Evolutionary conservation across 2,888 invertebrate genomes (phyloP).

Genomic region (Rhagium mordax): DNA sequence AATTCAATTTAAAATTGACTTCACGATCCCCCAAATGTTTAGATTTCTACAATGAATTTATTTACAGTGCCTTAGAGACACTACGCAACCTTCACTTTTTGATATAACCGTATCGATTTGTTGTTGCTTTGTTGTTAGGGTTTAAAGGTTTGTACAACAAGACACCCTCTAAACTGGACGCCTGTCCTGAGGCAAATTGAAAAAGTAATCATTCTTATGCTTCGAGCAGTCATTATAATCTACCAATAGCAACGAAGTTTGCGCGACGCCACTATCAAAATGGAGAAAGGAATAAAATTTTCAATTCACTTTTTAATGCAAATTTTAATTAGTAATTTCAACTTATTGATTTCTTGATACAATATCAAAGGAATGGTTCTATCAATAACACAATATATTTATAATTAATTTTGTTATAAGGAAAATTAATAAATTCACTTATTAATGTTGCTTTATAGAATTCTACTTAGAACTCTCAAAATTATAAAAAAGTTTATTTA

Average conservation of each 20-base stretch:
- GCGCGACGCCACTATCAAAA: conserved; percentile 27
- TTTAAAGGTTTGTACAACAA: conserved; percentile 14
- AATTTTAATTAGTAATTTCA: too few relatives aligned
- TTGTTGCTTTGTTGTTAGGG: conserved; percentile 26
- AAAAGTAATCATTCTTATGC: conserved; percentile 58
- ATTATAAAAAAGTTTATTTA: too few relatives aligned
- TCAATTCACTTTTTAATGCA: conserved; percentile 22
- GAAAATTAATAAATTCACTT: too few relatives aligned
- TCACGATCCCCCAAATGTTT: conserved; percentile 16
- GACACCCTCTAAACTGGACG: conserved; percentile 49
- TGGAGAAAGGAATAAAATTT: conserved; percentile 34
- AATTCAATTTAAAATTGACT: conserved; percentile 6
- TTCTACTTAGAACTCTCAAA: too few relatives aligned
- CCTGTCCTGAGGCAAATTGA: conserved; percentile 46
- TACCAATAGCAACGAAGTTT: conserved; percentile 34
- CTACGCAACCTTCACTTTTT: conserved; percentile 21
- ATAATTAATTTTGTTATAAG: too few relatives aligned
- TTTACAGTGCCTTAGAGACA: conserved; percentile 31
- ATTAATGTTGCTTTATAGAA: too few relatives aligned
- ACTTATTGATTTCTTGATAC: too few relatives aligned
- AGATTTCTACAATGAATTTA: conserved; percentile 23
- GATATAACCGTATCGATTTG: conserved; percentile 32
- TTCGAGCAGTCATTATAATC: conserved; percentile 53
- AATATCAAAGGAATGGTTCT: too few relatives aligned
- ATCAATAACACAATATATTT: too few relatives aligned